These are phyloP conservation scores for Scaptomyza graminum DNA, from an alignment of 1,140 invertebrate species.

Conservation along the genomic window DNA sequence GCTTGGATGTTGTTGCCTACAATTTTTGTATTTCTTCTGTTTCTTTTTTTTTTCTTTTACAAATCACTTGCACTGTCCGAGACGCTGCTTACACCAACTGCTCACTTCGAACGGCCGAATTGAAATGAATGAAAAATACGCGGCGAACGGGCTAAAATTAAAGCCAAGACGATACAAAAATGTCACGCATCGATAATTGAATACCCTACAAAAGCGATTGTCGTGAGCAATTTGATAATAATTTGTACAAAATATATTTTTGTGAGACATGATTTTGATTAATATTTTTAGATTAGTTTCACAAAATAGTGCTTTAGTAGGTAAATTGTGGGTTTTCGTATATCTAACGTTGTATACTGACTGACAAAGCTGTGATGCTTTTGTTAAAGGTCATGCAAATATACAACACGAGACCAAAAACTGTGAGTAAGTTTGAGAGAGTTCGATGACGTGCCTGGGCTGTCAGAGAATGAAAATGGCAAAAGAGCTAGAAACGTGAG, in stretches of 20 bases:
- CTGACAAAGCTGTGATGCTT: background rate
- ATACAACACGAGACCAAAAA: slow-evolving; percentile 45
- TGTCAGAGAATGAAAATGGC: slow-evolving; percentile 25
- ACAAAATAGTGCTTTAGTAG: too few relatives aligned
- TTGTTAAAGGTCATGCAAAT: slow-evolving; percentile 4
- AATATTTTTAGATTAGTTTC: too few relatives aligned
- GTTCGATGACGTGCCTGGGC: slow-evolving; percentile 32
- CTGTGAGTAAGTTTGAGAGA: slow-evolving; percentile 27
- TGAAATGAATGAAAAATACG: slow-evolving; percentile 76
- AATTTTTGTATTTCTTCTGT: slow-evolving; percentile 42
- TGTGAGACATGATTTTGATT: too few relatives aligned
- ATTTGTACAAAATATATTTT: too few relatives aligned
- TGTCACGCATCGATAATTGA: background rate
- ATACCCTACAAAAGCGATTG: slow-evolving; percentile 12
- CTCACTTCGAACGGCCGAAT: slow-evolving; percentile 65
- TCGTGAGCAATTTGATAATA: background rate
- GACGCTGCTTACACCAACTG: slow-evolving; percentile 44
- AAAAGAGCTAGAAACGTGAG: slow-evolving; percentile 36
- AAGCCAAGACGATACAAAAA: slow-evolving; percentile 18
- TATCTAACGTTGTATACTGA: background rate
- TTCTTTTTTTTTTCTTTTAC: slow-evolving; percentile 42
- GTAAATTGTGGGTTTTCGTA: too few relatives aligned
- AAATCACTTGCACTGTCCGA: slow-evolving; percentile 60
- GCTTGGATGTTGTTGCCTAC: slow-evolving; percentile 52
- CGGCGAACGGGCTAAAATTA: slow-evolving; percentile 68